Percentiles rank a stretch among this genome's conserved stretches.
Evolutionary conservation across 1,140 invertebrate species (phyloP).

Genomic region (Zaprionus africanus): DNA sequence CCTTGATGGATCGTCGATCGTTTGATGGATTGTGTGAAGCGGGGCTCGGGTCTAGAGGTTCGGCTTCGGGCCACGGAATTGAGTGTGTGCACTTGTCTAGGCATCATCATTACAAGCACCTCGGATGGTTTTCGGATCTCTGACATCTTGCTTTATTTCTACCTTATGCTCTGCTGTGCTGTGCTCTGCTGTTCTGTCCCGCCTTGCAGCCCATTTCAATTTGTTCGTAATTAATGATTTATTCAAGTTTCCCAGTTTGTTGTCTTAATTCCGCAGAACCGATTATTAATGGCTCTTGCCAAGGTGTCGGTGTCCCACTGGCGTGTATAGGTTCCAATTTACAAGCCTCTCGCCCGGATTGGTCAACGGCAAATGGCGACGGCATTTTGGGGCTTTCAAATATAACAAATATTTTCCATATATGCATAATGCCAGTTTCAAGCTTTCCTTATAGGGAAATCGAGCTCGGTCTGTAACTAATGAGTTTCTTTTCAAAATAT

Average conservation of each 20-base stretch:
- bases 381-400: not conserved
- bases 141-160: constrained; percentile 78
- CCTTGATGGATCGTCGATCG: constrained; percentile 76
- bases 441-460: not conserved
- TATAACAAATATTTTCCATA: not conserved
- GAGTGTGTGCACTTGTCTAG: constrained; percentile 67
- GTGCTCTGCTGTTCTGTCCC: constrained; percentile 32
- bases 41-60: not conserved
- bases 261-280: constrained; percentile 74
- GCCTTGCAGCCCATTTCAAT: constrained; percentile 58
- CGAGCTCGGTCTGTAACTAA: not conserved
- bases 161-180: constrained; percentile 23
- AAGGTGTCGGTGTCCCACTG: constrained; percentile 21
- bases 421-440: not conserved
- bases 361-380: constrained; percentile 2
- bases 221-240: constrained; percentile 76
- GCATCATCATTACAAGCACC: constrained; percentile 56
- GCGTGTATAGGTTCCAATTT: constrained; percentile 4
- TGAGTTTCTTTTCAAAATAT: not conserved
- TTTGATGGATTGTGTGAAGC: constrained; percentile 80
- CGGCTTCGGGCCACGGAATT: not conserved
- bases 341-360: not conserved
- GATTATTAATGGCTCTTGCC: constrained; percentile 65
- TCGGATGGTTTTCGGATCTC: constrained; percentile 76
- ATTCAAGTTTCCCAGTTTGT: constrained; percentile 66